Conservation (phyloP, 2,797 vertebrate species). For the Thunnus albacares region DNA sequence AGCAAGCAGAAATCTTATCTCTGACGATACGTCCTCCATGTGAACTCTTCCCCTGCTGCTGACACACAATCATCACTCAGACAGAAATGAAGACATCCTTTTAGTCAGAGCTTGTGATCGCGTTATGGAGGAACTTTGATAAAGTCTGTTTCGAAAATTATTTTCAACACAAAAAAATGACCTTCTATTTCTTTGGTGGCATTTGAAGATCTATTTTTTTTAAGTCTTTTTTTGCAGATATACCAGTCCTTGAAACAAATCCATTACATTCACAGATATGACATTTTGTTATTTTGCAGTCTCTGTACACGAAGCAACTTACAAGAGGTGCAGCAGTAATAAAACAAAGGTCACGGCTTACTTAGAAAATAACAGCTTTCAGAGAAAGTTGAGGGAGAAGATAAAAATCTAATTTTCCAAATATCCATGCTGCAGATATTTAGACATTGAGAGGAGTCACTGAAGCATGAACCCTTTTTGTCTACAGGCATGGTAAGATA, state of each 20-base stretch:
- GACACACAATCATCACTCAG: background rate
- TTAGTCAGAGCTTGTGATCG: background rate
- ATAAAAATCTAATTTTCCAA: conserved; percentile 19
- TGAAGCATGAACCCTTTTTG: background rate
- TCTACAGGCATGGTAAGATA: background rate
- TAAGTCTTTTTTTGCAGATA: background rate
- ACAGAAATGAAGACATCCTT: background rate
- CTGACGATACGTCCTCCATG: background rate
- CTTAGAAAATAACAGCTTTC: conserved; percentile 41
- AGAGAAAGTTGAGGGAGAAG: conserved; percentile 14
- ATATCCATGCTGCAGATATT: background rate
- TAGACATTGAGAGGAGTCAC: background rate
- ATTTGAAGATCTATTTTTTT: background rate
- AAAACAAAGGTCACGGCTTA: conserved; percentile 51
- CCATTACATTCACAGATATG: conserved; percentile 4
- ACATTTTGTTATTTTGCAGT: conserved; percentile 32
- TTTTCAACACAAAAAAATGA: background rate
- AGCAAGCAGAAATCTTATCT: conserved; percentile 43
- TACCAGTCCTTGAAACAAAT: background rate
- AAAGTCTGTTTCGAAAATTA: background rate
- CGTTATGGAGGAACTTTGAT: conserved; percentile 3
- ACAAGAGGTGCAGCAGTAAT: conserved; percentile 9
- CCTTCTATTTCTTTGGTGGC: background rate
- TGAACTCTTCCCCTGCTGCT: conserved; percentile 39
- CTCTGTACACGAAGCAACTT: conserved; percentile 9